These are phyloP conservation scores for Stylophora pistillata DNA, from an alignment of 64 coral and sea anemone species.

Conservation along the genomic window DNA sequence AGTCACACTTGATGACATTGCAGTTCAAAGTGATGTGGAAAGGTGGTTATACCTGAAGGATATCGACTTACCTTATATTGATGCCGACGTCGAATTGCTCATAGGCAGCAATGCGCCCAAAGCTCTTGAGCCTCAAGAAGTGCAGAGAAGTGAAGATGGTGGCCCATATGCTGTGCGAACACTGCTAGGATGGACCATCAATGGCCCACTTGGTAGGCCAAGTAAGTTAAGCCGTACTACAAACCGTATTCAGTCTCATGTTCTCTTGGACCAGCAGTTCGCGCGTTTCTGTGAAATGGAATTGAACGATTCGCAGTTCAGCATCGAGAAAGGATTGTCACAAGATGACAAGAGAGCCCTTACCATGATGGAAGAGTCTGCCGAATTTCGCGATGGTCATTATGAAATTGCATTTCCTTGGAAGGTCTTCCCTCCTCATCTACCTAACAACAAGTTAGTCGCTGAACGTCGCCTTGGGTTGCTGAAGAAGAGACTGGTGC, in stretches of 20 bases:
- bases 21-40: too few relatives aligned
- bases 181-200: constrained; percentile 17
- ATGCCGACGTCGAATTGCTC: too few relatives aligned
- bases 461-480: constrained; percentile 21
- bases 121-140: too few relatives aligned
- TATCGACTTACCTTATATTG: too few relatives aligned
- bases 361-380: constrained; percentile 29
- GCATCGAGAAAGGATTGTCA: too few relatives aligned
- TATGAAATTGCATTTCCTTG: constrained; percentile 59
- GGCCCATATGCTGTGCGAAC: too few relatives aligned
- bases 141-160: too few relatives aligned
- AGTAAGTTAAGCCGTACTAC: constrained; percentile 5
- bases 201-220: constrained; percentile 5
- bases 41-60: too few relatives aligned
- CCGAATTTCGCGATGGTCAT: constrained; percentile 14
- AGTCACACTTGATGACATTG: too few relatives aligned
- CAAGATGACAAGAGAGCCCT: constrained; percentile 38
- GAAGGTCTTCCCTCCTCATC: constrained; percentile 11
- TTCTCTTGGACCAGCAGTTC: not conserved
- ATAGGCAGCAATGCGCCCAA: too few relatives aligned
- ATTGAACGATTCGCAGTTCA: constrained; percentile 19
- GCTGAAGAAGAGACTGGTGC: constrained; percentile 43
- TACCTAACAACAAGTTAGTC: constrained; percentile 29
- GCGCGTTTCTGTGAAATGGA: not conserved
- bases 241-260: constrained; percentile 10